phyloP scores from a whole-genome alignment of 1,140 invertebrate genomes.

The Caerostris extrusa region DNA sequence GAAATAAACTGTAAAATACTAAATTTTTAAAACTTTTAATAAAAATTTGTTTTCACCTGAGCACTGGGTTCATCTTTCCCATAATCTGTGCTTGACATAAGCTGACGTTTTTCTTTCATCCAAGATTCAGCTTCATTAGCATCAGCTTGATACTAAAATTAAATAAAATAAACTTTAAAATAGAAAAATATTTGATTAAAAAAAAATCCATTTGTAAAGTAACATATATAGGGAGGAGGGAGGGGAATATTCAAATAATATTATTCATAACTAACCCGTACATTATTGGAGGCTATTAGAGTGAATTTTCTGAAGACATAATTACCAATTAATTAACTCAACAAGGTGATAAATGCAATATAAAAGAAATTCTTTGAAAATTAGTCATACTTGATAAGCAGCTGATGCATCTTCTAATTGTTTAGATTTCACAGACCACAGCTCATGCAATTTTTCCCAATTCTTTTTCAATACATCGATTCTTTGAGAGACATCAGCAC shows the following conservation, averaged over 20 bases:
- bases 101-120: conserved; percentile 95
- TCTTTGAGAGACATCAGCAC: conserved; percentile 81
- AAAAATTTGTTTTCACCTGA: conserved; percentile 81
- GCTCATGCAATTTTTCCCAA: conserved; percentile 92
- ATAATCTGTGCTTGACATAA: conserved; percentile 93
- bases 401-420: conserved; percentile 96
- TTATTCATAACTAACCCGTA: too few relatives aligned
- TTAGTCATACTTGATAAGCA: conserved; percentile 88
- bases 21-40: not conserved
- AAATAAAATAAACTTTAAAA: conserved; percentile 11
- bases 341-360: not conserved
- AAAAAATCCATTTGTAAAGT: too few relatives aligned
- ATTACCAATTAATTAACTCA: too few relatives aligned
- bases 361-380: not conserved
- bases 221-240: too few relatives aligned
- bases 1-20: too few relatives aligned
- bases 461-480: conserved; percentile 88
- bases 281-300: too few relatives aligned
- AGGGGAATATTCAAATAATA: too few relatives aligned
- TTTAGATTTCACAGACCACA: conserved; percentile 90
- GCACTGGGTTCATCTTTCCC: conserved; percentile 95
- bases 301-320: too few relatives aligned
- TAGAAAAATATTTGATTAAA: too few relatives aligned
- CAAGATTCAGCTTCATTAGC: conserved; percentile 99
- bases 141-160: conserved; percentile 85